Evolutionary conservation across 1,140 invertebrate genomes (phyloP), one percentile per base, ranked within the genome.

Genomic region (Gryllus bimaculatus): DNA sequence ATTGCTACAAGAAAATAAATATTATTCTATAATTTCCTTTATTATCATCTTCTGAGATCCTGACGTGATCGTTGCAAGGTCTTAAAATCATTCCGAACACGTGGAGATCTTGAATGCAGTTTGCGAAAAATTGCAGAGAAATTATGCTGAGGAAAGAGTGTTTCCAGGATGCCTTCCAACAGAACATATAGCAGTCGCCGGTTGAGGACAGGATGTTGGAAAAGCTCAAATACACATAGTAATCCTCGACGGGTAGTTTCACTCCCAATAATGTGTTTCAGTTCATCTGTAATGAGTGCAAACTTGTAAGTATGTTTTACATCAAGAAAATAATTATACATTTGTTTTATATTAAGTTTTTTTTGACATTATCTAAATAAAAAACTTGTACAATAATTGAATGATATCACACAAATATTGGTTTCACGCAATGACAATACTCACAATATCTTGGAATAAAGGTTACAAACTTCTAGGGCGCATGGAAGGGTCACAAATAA

Each of bases 251-350:
- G 87, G 8, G 95, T 95, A 8, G 96, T 96, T 83, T 97, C 95
- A 81, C 92, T 94, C 2, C 97, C 96, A 81, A 98, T 93, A 81
- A 98, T 92, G 85, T 95, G 94, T 83, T 95, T 93, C 77, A 98
- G 86, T 86, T 98, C 95, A 87, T 98, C 96, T 90, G 74, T 12
- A 79, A 89, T 83, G 18, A 66, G 54, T 13, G 54, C 0, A 66
- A 10, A 66, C 54, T 66, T 13, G 54, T 66, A 66, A 66, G 10
- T 3, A 7, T 18, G 18, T 66, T 54, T 54, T n/a, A n/a, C n/a
- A n/a, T n/a, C n/a, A n/a, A n/a, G n/a, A n/a, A n/a, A n/a, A n/a
- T n/a, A n/a, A n/a, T n/a, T n/a, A n/a, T n/a, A n/a, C n/a, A n/a
- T n/a, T n/a, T n/a, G n/a, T n/a, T n/a, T n/a, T n/a, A n/a, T n/a